Percentiles rank a stretch among this genome's conserved stretches.
These are phyloP conservation scores for Donacobius atricapilla DNA, from an alignment of 2,113 vertebrate genomes.

Conservation along the genomic window DNA sequence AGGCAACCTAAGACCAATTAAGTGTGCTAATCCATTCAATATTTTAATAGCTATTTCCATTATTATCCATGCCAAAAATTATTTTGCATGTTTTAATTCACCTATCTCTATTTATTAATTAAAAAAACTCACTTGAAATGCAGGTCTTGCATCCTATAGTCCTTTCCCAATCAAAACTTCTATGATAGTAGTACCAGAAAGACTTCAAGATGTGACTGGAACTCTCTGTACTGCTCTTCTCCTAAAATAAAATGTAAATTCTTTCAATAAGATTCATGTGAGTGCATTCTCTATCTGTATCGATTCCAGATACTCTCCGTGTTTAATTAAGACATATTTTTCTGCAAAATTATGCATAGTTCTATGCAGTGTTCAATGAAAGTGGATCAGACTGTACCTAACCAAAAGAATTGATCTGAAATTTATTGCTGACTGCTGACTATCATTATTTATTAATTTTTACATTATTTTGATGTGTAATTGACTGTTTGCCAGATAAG, in stretches of 20 bases:
- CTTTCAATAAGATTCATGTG: constrained; percentile 2
- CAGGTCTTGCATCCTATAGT: neutral
- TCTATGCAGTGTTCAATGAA: neutral
- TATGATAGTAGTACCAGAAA: neutral
- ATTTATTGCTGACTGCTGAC: neutral
- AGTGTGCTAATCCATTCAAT: constrained; percentile 31
- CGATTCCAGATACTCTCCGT: neutral
- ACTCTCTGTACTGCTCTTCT: neutral
- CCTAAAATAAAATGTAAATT: constrained; percentile 2
- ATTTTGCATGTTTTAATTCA: neutral
- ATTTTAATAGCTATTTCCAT: constrained; percentile 27
- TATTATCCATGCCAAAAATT: neutral
- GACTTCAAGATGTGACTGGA: neutral
- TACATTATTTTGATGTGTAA: neutral
- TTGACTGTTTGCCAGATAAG: neutral
- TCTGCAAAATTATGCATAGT: neutral
- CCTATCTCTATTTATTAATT: neutral
- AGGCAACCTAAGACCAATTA: constrained; percentile 43
- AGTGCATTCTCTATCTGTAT: neutral
- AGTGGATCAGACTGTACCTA: neutral
- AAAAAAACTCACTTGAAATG: neutral
- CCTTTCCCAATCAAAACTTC: neutral
- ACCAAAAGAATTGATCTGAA: neutral
- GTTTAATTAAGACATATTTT: constrained; percentile 15
- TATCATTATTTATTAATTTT: neutral